phyloP scores from a whole-genome alignment of 2,888 invertebrate species.

The Sminthurinus aureus region DNA sequence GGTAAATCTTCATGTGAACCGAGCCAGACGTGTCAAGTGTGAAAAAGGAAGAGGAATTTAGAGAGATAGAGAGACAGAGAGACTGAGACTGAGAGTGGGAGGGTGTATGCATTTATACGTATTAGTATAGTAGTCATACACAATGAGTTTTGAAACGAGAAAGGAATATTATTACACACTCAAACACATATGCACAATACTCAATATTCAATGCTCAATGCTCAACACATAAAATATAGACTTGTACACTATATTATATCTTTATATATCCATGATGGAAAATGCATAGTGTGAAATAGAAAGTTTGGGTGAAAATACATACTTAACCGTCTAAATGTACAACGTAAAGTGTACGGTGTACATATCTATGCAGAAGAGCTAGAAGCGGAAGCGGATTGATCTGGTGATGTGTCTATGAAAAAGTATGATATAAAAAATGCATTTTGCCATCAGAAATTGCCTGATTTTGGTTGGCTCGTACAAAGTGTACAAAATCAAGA shows the following conservation, averaged over 20 bases:
- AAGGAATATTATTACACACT: background rate
- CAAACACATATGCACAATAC: background rate
- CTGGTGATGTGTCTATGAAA: constrained; percentile 42
- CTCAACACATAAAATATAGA: background rate
- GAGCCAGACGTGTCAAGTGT: constrained; percentile 59
- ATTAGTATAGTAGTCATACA: background rate
- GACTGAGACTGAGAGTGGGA: background rate
- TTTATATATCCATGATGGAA: background rate
- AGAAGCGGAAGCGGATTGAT: constrained; percentile 35
- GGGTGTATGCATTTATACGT: background rate
- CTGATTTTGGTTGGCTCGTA: constrained; percentile 37
- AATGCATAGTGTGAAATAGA: background rate
- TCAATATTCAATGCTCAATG: too few species aligned
- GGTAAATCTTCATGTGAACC: constrained; percentile 60
- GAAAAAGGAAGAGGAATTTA: constrained; percentile 41
- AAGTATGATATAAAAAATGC: constrained; percentile 57
- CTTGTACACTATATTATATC: background rate
- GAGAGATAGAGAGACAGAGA: constrained; percentile 9
- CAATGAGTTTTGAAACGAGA: background rate
- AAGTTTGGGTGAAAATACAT: constrained; percentile 10
- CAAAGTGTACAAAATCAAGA: constrained; percentile 21
- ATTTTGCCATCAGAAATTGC: constrained; percentile 54
- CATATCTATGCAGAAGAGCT: constrained; percentile 1
- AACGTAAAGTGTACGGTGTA: too few species aligned
- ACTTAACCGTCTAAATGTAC: too few species aligned